Base-by-base conservation (phyloP, 2,797 vertebrate species). In the Rachycentron canadum region DNA sequence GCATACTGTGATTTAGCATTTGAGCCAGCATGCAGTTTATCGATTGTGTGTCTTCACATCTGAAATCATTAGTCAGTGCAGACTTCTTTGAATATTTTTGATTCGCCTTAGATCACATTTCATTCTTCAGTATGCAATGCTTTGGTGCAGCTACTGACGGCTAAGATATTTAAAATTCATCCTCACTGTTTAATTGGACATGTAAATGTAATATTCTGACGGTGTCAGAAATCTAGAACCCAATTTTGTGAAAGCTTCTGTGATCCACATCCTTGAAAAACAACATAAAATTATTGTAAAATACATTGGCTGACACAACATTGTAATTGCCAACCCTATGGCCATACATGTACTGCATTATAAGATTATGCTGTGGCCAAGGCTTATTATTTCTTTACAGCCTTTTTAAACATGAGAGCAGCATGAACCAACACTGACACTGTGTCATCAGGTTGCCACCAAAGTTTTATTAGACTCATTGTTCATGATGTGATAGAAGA, bases 1-100 rank as follows among this genome's bases (percentile, higher is more conserved):
- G 57, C 90, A 89, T 89, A 89, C 92, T 92, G 90, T 91, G 93
- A 92, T 92, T 93, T 94, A 94, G 91, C 92, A 92, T 94, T 94
- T 93, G 81, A 89, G 90, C 78, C 91, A 89, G 88, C 90, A 78
- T 83, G 90, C 76, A 68, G 45, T 60, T 69, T 91, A 95, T 94
- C 69, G 94, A 94, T 93, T 73, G 60, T 72, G 52, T 74, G 78
- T 86, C 72, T 87, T 90, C 82, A 81, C 82, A 55, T 86, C 66
- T 83, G 79, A 82, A 91, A 85, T 88, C 82, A 82, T 91, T 88
- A 89, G 74, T 62, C 57, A 56, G 69, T 47, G 74, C 28, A 67
- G 59, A 67, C 63, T 32, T 61, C 63, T 84, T 73, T 12, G 43
- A 87, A 88, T 76, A 68, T 61, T 67, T 86, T 83, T 21, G 10